Conservation (phyloP, 1,140 invertebrate genomes). For the Amphibalanus amphitrite region DNA sequence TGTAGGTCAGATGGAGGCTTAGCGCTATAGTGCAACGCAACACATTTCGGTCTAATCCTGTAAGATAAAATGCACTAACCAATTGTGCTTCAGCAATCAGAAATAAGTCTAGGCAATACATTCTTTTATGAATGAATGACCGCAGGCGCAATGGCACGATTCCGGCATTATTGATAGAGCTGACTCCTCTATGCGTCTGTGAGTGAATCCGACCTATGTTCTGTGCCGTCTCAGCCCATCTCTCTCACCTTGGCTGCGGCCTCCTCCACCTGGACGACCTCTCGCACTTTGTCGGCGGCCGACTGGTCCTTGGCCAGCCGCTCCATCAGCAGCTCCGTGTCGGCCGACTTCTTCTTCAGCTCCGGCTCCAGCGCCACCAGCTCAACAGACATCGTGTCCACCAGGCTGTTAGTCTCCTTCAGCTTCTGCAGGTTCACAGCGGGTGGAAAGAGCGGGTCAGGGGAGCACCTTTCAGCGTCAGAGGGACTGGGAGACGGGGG, state of each 20-base stretch:
- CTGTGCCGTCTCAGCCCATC: too few relatives aligned
- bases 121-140: too few relatives aligned
- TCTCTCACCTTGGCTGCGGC: constrained; percentile 50
- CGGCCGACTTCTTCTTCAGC: constrained; percentile 15
- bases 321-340: constrained; percentile 13
- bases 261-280: constrained; percentile 54
- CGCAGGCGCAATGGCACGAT: too few relatives aligned
- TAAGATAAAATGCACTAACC: constrained; percentile 18
- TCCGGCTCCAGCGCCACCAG: constrained; percentile 13
- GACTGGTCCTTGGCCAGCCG: constrained; percentile 11
- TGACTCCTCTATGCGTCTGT: too few relatives aligned
- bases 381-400: constrained; percentile 13
- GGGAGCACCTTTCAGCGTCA: too few relatives aligned
- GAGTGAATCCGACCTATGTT: too few relatives aligned
- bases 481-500: too few relatives aligned
- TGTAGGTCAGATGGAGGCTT: too few relatives aligned
- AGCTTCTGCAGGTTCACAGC: constrained; percentile 10
- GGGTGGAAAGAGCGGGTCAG: too few relatives aligned
- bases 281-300: constrained; percentile 28
- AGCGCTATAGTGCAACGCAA: not conserved
- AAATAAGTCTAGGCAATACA: too few relatives aligned
- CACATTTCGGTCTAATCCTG: constrained; percentile 3
- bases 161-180: too few relatives aligned
- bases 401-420: constrained; percentile 14
- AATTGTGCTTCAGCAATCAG: too few relatives aligned